Evolutionary conservation across 2,888 invertebrate genomes (phyloP).

Genomic region (Malthinus seriepunctatus): DNA sequence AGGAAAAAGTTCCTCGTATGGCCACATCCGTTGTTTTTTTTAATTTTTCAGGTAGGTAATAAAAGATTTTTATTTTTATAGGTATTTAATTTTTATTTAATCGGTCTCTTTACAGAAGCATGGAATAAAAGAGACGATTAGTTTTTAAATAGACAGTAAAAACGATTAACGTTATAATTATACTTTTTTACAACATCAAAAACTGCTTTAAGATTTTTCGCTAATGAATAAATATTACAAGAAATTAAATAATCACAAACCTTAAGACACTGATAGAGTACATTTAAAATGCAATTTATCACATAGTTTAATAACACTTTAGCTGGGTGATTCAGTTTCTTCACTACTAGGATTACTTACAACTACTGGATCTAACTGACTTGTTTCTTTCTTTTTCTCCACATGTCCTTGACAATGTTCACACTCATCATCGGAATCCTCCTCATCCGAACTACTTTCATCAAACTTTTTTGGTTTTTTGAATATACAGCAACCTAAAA

Average conservation of each 20-base stretch:
- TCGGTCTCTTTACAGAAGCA: too few species aligned
- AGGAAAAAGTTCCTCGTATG: too few species aligned
- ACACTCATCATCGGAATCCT: constrained; percentile 81
- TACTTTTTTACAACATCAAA: not conserved
- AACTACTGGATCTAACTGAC: not conserved
- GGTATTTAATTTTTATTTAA: too few species aligned
- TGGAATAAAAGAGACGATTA: too few species aligned
- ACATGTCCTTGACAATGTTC: constrained; percentile 86
- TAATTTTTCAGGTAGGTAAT: too few species aligned
- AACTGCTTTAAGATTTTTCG: too few species aligned
- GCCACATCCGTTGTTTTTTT: too few species aligned
- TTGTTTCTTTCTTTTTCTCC: constrained; percentile 58
- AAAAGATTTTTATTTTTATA: too few species aligned
- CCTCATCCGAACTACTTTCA: constrained; percentile 75
- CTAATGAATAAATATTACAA: not conserved
- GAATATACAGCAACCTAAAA: constrained; percentile 89
- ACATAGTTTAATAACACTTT: constrained; percentile 1
- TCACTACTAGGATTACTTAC: not conserved
- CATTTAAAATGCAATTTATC: constrained; percentile 9
- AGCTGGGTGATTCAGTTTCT: constrained; percentile 3
- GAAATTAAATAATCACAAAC: constrained; percentile 20
- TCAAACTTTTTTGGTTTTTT: constrained; percentile 87
- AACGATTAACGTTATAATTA: not conserved
- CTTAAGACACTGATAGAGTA: constrained; percentile 27
- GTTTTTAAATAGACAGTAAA: not conserved